These are phyloP conservation scores for Papilio gigon DNA, from an alignment of 2,888 invertebrate genomes.

Conservation along the genomic window DNA sequence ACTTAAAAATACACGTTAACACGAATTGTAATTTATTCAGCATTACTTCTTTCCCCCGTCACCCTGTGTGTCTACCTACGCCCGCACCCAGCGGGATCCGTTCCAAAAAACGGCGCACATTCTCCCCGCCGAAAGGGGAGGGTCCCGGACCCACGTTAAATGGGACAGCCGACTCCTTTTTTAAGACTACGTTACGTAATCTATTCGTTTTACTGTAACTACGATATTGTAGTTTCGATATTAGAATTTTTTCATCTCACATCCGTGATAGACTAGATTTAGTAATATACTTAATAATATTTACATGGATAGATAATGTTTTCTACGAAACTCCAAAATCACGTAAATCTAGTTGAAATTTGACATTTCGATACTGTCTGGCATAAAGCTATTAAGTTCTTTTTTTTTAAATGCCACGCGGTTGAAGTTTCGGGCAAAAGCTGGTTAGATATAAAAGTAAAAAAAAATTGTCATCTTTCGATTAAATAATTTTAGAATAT, in stretches of 20 bases:
- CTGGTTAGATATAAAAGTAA: no score
- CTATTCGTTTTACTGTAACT: not conserved
- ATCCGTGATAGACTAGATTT: not conserved
- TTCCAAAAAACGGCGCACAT: slow-evolving; percentile 33
- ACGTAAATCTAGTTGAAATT: no score
- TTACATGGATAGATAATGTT: no score
- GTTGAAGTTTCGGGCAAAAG: no score
- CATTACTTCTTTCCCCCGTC: slow-evolving; percentile 3
- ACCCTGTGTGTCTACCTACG: slow-evolving; percentile 18
- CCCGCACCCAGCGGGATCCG: slow-evolving; percentile 35
- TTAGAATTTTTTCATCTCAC: not conserved
- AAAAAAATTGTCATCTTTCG: no score
- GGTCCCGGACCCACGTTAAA: slow-evolving; percentile 31
- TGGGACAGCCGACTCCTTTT: slow-evolving; percentile 24
- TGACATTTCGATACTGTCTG: no score
- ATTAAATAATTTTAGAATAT: no score
- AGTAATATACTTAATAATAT: not conserved
- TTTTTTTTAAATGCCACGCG: no score
- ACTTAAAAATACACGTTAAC: not conserved
- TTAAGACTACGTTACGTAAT: slow-evolving; percentile 18
- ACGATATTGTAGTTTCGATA: slow-evolving; percentile 6
- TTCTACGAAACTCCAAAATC: no score
- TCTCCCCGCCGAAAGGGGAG: slow-evolving; percentile 30
- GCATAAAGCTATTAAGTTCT: no score
- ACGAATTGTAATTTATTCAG: slow-evolving; percentile 5